Percentiles rank a stretch among this genome's conserved stretches.
These are phyloP conservation scores for Conomelus anceps DNA, from an alignment of 2,888 invertebrate genomes.

Conservation along the genomic window DNA sequence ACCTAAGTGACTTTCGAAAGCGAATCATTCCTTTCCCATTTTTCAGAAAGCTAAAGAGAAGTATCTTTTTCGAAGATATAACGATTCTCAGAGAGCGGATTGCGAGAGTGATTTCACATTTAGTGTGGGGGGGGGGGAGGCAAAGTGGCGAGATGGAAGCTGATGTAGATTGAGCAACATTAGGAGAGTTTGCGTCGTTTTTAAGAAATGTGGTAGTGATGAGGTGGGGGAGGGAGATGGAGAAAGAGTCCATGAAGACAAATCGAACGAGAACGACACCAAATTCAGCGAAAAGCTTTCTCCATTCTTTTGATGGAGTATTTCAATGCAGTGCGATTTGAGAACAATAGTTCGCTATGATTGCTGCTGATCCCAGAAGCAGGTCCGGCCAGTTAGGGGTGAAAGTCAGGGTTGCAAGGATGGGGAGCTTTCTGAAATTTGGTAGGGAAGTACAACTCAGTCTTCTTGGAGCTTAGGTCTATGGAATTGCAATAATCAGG, in stretches of 20 bases:
- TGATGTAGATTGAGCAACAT: neutral
- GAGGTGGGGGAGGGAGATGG: neutral
- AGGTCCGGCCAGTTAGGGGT: neutral
- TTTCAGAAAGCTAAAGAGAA: neutral
- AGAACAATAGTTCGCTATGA: neutral
- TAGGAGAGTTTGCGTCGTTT: neutral
- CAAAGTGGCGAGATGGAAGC: neutral
- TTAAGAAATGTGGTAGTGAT: neutral
- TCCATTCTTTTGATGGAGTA: neutral
- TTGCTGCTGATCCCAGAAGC: neutral
- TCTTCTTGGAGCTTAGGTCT: neutral
- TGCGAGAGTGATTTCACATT: neutral
- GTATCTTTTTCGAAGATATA: neutral
- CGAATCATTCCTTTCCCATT: neutral
- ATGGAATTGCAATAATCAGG: neutral
- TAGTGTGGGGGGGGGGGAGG: neutral
- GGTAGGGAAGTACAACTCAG: neutral
- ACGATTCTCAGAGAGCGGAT: neutral
- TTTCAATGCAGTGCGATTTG: neutral
- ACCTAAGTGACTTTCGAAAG: neutral
- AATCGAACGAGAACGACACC: neutral
- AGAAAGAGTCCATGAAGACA: neutral
- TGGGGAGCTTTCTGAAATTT: too few species aligned
- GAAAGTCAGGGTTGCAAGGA: neutral
- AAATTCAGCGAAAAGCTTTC: neutral